Base-by-base conservation (phyloP, 1,140 invertebrate genomes). In the Centruroides sculpturatus region DNA sequence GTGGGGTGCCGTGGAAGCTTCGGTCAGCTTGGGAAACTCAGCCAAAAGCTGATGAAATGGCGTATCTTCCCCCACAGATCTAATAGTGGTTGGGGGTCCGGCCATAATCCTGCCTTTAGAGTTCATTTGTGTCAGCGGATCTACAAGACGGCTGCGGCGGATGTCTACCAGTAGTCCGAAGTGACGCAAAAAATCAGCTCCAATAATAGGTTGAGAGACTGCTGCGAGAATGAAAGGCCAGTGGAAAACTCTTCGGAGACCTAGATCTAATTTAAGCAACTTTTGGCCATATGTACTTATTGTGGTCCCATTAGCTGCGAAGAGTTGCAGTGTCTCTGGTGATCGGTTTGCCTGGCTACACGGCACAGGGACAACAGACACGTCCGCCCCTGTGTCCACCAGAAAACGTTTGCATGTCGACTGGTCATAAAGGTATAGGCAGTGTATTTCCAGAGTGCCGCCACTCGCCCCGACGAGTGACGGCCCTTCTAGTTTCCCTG, bases 371-470 rank as follows among this genome's bases (percentile, higher is more conserved):
- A 64, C 13, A 3, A 64, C 56, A 47, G 55, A 64, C 7, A 65
- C 52, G 23, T 65, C 64, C 3, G 57, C 51, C 12, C 64, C 64
- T 35, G 64, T 64, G 49, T 65, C 64, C 6, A 65, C 58, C 8
- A 65, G 59, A 61, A 57, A 65, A 10, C 35, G 9, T 47, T n/a
- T 41, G n/a, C 41, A 7, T 3, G 58, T 4, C 1, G 59, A 60
- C 34, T 55, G 56, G 47, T 65, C 63, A 0, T 23, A 47, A 7
- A 65, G 13, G 23, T 50, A 64, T 46, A 65, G 53, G 49, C 63
- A 4, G 4, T 41, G 41, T 36, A 50, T 41, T 23, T 11, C n/a
- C 5, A 8, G 10, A 1, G 41, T 35, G 54, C 49, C 59, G 59
- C 47, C 59, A 57, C 54, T 13, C 54, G 4, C n/a, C 3, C 6